Evolutionary conservation across 2,797 vertebrate species (phyloP), one percentile per base, ranked within the genome.

Genomic region (Cryptoprocta ferox): DNA sequence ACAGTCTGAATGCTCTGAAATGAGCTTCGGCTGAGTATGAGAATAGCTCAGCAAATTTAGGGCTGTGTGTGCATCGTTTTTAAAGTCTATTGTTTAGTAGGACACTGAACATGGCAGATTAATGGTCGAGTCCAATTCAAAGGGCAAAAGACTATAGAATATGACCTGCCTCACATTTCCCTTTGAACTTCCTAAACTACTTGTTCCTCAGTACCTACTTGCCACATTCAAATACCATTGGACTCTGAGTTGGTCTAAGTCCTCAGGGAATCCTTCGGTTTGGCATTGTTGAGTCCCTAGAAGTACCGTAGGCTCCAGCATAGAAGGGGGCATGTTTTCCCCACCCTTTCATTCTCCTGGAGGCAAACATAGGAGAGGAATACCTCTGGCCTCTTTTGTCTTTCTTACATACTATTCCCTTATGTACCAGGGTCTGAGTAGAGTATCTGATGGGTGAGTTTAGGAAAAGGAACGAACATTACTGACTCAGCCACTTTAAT

Each of bases 1-100:
- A 90, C 71, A 94, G 97, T 94, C 95, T 98, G 97, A 97, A 98
- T 97, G 97, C 97, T 95, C 94, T 96, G 90, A 95, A 97, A 97
- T 73, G 96, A 97, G 96, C 88, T 92, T 92, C 75, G 19, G 84
- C 95, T 79, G 96, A 76, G 90, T 73, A 42, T 75, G 96, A 79
- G 97, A 97, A 96, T 30, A 97, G 97, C 94, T 95, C 96, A 92
- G 96, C 97, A 95, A 83, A 86, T 93, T 84, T 63, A 85, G 70
- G 96, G 88, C 95, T 95, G 90, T 37, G 88, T 88, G 66, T 61
- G 78, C 97, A 71, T 92, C 90, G 32, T 71, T 94, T 94, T 73
- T 7, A 71, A 97, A 70, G 75, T 79, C 96, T 83, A 80, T 96
- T 97, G 87, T 97, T 81, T 28, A 70, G 71, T 71, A 82, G 81